phyloP scores from a whole-genome alignment of 1,140 invertebrate species.

The Apis dorsata region DNA sequence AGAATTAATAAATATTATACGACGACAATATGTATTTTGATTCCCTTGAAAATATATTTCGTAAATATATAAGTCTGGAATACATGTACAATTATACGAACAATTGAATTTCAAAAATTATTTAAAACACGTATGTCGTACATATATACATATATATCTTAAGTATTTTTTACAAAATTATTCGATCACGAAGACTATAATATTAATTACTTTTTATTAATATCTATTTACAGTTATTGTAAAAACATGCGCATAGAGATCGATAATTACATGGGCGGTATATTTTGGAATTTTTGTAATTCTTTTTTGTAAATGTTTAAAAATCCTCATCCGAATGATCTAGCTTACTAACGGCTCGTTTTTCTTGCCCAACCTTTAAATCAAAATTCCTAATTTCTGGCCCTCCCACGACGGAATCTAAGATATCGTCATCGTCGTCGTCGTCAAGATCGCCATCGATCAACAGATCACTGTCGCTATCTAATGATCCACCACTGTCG shows the following conservation, averaged over 20 bases:
- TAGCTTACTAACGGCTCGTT: slow-evolving; percentile 72
- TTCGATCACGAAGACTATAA: neutral
- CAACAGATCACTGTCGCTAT: slow-evolving; percentile 80
- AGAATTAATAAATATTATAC: slow-evolving; percentile 65
- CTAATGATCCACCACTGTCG: slow-evolving; percentile 74
- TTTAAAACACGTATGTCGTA: slow-evolving; percentile 5
- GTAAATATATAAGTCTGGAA: neutral
- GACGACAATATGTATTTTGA: slow-evolving; percentile 53
- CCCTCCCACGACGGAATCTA: slow-evolving; percentile 66
- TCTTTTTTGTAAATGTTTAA: slow-evolving; percentile 58
- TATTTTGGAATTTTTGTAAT: slow-evolving; percentile 35
- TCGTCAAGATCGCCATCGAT: slow-evolving; percentile 79
- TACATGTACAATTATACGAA: slow-evolving; percentile 18
- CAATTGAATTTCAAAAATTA: slow-evolving; percentile 6
- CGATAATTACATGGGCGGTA: slow-evolving; percentile 39
- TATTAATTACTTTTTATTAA: slow-evolving; percentile 31
- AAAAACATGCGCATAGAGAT: slow-evolving; percentile 27
- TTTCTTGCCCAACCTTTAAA: slow-evolving; percentile 71
- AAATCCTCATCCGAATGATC: slow-evolving; percentile 78
- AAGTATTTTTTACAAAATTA: slow-evolving; percentile 30
- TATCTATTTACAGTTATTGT: slow-evolving; percentile 29
- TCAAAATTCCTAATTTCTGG: slow-evolving; percentile 68
- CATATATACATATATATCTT: neutral
- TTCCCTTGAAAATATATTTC: slow-evolving; percentile 47
- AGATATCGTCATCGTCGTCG: slow-evolving; percentile 76